Evolutionary conservation across 2,113 vertebrate species (phyloP).

Genomic region (Taxidea taxus): DNA sequence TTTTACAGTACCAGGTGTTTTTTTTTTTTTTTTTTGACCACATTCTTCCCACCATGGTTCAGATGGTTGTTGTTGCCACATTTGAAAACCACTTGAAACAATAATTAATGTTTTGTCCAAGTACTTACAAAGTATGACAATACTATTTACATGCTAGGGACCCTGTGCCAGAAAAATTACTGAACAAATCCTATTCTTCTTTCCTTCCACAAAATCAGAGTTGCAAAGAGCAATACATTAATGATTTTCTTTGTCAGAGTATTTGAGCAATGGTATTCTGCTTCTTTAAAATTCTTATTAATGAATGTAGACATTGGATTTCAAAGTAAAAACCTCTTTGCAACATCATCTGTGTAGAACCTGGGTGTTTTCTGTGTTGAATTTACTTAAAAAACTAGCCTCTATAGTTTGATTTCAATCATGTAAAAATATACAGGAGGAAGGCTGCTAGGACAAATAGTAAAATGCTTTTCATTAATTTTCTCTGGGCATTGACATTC

Average conservation of each 20-base stretch:
- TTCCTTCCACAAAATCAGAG: constrained; percentile 35
- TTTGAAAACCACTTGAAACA: constrained; percentile 57
- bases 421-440: constrained; percentile 34
- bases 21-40: background rate
- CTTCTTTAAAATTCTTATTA: constrained; percentile 53
- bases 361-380: constrained; percentile 1
- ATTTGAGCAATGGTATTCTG: background rate
- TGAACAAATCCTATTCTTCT: constrained; percentile 34
- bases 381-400: constrained; percentile 48
- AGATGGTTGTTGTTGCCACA: background rate
- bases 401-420: constrained; percentile 11
- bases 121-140: constrained; percentile 23
- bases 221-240: constrained; percentile 43
- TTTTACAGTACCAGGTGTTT: background rate
- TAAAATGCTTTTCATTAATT: constrained; percentile 37
- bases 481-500: constrained; percentile 33
- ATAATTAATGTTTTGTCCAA: constrained; percentile 49
- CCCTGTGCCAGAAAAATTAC: constrained; percentile 34
- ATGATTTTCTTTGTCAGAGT: constrained; percentile 39
- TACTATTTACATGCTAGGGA: constrained; percentile 38
- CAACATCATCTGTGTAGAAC: background rate
- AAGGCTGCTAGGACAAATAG: background rate
- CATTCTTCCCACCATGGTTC: constrained; percentile 35
- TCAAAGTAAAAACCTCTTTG: background rate
- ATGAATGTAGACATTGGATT: constrained; percentile 19